Conservation (phyloP, 1,140 invertebrate genomes). For the Linepithema humile region DNA sequence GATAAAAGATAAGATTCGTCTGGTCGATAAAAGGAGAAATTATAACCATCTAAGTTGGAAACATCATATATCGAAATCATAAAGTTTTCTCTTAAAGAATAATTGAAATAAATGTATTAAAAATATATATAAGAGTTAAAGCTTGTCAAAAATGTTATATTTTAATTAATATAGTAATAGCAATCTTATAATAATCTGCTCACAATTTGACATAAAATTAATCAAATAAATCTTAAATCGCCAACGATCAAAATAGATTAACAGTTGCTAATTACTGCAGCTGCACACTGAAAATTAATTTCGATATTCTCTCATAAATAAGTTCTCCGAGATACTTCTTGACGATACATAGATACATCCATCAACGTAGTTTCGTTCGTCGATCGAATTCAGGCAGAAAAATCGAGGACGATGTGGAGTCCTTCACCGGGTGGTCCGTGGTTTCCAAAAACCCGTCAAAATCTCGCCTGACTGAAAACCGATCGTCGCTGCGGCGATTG, state of each 20-base stretch:
- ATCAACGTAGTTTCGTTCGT: background rate
- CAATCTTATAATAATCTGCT: background rate
- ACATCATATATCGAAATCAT: no score
- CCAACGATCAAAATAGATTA: background rate
- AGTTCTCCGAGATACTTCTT: background rate
- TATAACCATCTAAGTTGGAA: no score
- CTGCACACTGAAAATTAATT: background rate
- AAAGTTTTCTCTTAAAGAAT: no score
- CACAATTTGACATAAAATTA: background rate
- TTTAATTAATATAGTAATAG: background rate
- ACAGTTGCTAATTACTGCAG: background rate
- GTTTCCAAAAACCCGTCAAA: conserved; percentile 12
- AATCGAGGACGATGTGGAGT: conserved; percentile 5
- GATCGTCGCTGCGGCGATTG: conserved; percentile 17
- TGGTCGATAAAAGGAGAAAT: no score
- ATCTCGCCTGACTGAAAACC: conserved; percentile 11
- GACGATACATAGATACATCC: background rate
- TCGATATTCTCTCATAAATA: background rate
- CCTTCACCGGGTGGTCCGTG: conserved; percentile 8
- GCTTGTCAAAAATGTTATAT: background rate
- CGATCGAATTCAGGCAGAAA: background rate
- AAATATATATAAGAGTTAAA: background rate
- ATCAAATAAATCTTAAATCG: background rate
- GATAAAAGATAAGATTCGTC: no score
- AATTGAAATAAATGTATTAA: no score